Evolutionary conservation across 2,888 invertebrate species (phyloP).

Genomic region (Pristionchus fissidentatus): DNA sequence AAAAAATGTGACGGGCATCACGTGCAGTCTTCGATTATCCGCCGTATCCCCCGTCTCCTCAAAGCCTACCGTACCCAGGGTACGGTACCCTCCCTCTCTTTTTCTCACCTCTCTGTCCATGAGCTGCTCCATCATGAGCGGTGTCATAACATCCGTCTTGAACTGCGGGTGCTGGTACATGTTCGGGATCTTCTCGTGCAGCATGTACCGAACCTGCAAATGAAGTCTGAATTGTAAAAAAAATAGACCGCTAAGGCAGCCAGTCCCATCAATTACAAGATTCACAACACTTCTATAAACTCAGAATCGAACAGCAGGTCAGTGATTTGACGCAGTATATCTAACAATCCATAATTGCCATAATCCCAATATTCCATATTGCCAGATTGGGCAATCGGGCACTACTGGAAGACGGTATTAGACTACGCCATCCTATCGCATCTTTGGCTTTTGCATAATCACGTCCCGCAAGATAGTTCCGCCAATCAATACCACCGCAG

Average conservation of each 20-base stretch:
- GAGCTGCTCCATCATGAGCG: conserved; percentile 72
- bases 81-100: background rate
- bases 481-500: too few species aligned
- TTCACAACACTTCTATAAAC: too few species aligned
- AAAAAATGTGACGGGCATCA: background rate
- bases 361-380: conserved; percentile 8
- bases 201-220: conserved; percentile 85
- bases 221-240: background rate
- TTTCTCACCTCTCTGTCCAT: conserved; percentile 67
- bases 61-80: background rate
- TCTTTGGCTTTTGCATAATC: too few species aligned
- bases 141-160: conserved; percentile 96
- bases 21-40: background rate
- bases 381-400: too few species aligned
- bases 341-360: too few species aligned
- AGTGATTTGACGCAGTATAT: too few species aligned
- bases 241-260: too few species aligned
- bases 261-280: background rate
- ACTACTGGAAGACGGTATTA: too few species aligned
- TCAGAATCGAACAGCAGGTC: too few species aligned
- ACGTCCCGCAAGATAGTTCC: too few species aligned
- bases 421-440: too few species aligned
- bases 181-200: conserved; percentile 97
- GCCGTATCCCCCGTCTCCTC: background rate
- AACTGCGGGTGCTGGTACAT: conserved; percentile 97